Conservation (phyloP, 2,888 invertebrate species). For the Argyresthia albistria region DNA sequence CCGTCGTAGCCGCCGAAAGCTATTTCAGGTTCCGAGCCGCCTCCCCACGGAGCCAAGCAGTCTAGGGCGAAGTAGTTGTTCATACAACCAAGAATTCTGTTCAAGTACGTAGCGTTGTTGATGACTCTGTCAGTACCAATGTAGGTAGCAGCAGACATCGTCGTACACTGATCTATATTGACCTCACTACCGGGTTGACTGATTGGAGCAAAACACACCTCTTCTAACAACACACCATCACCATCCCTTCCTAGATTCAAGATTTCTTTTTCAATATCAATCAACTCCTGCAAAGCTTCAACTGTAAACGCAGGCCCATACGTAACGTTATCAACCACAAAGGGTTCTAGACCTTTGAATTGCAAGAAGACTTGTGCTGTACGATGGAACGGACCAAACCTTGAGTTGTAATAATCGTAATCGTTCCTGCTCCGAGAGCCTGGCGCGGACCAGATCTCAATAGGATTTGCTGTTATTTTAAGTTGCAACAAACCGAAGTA, state of each 20-base stretch:
- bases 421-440: conserved; percentile 85
- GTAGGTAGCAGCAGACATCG: conserved; percentile 87
- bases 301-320: conserved; percentile 88
- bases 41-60: conserved; percentile 90
- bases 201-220: conserved; percentile 90
- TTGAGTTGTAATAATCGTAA: conserved; percentile 88
- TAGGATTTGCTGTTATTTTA: conserved; percentile 87
- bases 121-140: conserved; percentile 74
- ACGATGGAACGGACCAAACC: conserved; percentile 92
- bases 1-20: conserved; percentile 83
- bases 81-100: conserved; percentile 44
- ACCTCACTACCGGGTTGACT: conserved; percentile 72
- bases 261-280: conserved; percentile 78
- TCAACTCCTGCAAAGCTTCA: conserved; percentile 81
- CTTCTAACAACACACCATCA: conserved; percentile 51
- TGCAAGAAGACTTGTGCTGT: conserved; percentile 91
- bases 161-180: conserved; percentile 77
- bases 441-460: conserved; percentile 94
- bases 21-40: conserved; percentile 88
- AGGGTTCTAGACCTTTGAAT: conserved; percentile 63
- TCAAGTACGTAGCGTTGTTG: conserved; percentile 63
- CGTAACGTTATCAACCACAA: conserved; percentile 44
- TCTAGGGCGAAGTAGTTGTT: conserved; percentile 45
- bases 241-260: conserved; percentile 72
- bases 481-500: conserved; percentile 78